These are phyloP conservation scores for Salvator merianae DNA, from an alignment of 2,113 vertebrate genomes.

Conservation along the genomic window DNA sequence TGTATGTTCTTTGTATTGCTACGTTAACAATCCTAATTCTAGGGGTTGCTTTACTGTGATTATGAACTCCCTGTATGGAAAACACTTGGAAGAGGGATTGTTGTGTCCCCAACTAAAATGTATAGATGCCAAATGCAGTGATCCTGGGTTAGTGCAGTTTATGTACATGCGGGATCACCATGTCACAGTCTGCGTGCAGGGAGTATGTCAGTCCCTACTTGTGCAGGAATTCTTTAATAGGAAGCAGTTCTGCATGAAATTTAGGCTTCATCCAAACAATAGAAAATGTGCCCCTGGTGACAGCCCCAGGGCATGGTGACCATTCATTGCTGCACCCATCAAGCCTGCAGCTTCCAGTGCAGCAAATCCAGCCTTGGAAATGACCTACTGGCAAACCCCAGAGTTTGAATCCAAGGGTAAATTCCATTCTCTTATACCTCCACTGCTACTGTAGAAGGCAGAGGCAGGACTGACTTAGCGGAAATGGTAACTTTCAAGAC, in stretches of 20 bases:
- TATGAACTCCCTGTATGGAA: not conserved
- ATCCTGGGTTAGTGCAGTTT: not conserved
- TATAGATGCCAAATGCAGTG: not conserved
- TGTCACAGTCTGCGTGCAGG: not conserved
- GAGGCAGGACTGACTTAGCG: too few relatives aligned
- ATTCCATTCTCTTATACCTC: too few relatives aligned
- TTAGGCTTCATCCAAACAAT: not conserved
- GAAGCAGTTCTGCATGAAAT: not conserved
- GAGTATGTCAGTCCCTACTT: not conserved
- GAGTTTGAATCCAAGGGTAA: too few relatives aligned
- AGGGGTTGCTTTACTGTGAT: not conserved
- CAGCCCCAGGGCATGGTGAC: too few relatives aligned
- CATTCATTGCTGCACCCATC: too few relatives aligned
- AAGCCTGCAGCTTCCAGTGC: too few relatives aligned
- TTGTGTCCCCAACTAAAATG: not conserved
- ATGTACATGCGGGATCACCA: not conserved
- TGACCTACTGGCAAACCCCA: too few relatives aligned
- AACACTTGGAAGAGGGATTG: not conserved
- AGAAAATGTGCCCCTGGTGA: too few relatives aligned
- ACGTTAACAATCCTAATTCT: not conserved
- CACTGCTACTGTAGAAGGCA: too few relatives aligned
- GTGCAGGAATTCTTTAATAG: not conserved
- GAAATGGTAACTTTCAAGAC: too few relatives aligned
- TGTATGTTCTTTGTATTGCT: constrained; percentile 48
- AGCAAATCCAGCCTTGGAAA: too few relatives aligned